Percentiles rank a stretch among this genome's conserved stretches.
phyloP scores from a whole-genome alignment of 2,888 invertebrate genomes.

The Theristus sp. region DNA sequence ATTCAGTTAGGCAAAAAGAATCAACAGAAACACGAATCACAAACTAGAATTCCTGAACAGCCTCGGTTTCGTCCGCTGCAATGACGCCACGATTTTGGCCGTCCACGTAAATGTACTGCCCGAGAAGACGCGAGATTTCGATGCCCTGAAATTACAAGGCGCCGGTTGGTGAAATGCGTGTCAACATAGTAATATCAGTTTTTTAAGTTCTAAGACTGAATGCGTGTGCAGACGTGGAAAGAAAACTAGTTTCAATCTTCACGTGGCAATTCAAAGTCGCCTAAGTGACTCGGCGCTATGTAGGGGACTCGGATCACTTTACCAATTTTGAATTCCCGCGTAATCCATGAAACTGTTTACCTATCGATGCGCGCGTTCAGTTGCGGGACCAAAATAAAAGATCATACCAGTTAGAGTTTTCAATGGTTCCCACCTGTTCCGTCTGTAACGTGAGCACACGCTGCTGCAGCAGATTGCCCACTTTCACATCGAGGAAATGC shows the following conservation, averaged over 20 bases:
- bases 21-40: neutral
- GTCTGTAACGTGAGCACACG: slow-evolving; percentile 83
- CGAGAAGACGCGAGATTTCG: slow-evolving; percentile 80
- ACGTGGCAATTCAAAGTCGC: too few relatives aligned
- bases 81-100: slow-evolving; percentile 8
- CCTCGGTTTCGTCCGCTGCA: slow-evolving; percentile 1
- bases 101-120: slow-evolving; percentile 86
- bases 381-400: too few relatives aligned
- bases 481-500: slow-evolving; percentile 82
- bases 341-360: too few relatives aligned
- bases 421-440: slow-evolving; percentile 38
- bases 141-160: slow-evolving; percentile 51
- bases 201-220: neutral
- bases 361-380: too few relatives aligned
- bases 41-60: neutral
- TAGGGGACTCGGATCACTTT: too few relatives aligned
- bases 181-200: neutral
- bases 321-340: too few relatives aligned
- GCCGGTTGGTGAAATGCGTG: neutral
- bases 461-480: slow-evolving; percentile 85
- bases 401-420: too few relatives aligned
- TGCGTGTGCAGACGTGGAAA: too few relatives aligned
- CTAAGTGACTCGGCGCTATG: too few relatives aligned
- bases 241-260: too few relatives aligned
- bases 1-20: too few relatives aligned